Evolutionary conservation across 2,797 vertebrate genomes (phyloP), one percentile per base, ranked within the genome.

Genomic region (Acanthurus leucopareius): DNA sequence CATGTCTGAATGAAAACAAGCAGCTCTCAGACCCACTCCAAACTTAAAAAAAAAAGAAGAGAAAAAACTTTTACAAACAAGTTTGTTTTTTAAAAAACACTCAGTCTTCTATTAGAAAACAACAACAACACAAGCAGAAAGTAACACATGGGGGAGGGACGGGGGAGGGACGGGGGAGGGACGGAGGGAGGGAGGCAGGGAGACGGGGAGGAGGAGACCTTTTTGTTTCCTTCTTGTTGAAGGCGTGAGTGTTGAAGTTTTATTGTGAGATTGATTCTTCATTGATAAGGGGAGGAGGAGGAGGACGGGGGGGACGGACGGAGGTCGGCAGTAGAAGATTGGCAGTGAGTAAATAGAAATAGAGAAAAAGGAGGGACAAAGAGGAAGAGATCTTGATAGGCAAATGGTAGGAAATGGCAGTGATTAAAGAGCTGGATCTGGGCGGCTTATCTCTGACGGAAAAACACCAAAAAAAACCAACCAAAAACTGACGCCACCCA

Each of bases 1-100:
- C 90, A 90, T 91, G 90, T 91, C 85, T 32, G 59, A 87, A 92
- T 85, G 75, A 93, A 93, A 93, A 89, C 85, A 89, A 93, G 86
- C 84, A 89, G 88, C 90, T 93, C 86, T 92, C 85, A 88, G 75
- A 93, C 88, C 79, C 84, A 81, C 84, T 86, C 77, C 48, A 2
- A 83, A 88, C 79, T 62, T 70, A 58, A 85, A 85, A 89, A 89
- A 80, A 65, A 22, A 25, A 38, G 38, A 64, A 42, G 42, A 32
- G 16, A 25, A 10, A 35, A 62, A 88, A 82, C 32, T 32, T 82
- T 77, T 63, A 79, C 48, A 4, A 82, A 90, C 69, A 80, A 69
- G 72, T 86, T 79, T 25, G 65, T 66, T 71, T 77, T 77, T 84
- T 69, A 80, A 89, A 90, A 88, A 89, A 90, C 76, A 91, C 69